Evolutionary conservation across 2,113 vertebrate genomes (phyloP).

Genomic region (Solea solea): DNA sequence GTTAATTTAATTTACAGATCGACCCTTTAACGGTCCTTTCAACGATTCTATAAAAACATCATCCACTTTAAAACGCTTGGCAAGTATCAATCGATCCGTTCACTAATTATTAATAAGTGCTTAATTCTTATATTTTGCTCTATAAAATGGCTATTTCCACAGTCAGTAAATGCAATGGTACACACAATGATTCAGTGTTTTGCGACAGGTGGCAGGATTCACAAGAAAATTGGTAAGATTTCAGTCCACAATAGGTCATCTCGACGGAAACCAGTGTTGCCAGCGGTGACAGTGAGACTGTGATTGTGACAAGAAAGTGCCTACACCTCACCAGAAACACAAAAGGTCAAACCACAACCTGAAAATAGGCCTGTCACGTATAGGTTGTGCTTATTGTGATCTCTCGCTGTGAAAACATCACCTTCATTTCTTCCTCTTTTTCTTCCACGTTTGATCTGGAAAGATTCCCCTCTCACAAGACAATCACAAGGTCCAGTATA

Average conservation of each 20-base stretch:
- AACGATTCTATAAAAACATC: constrained; percentile 38
- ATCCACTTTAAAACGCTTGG: constrained; percentile 39
- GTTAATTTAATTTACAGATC: constrained; percentile 27
- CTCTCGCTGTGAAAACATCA: constrained; percentile 13
- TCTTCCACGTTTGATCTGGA: background rate
- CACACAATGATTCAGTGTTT: constrained; percentile 54
- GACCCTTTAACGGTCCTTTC: constrained; percentile 7
- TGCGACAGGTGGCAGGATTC: constrained; percentile 45
- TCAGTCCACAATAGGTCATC: constrained; percentile 26
- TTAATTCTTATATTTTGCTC: constrained; percentile 59
- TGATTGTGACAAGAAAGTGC: constrained; percentile 33
- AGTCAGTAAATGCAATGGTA: constrained; percentile 67
- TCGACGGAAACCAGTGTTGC: constrained; percentile 37
- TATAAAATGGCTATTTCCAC: constrained; percentile 76
- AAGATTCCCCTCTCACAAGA: constrained; percentile 22
- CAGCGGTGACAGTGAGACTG: constrained; percentile 41
- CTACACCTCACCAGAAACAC: constrained; percentile 42
- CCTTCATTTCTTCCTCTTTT: background rate
- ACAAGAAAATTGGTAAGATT: constrained; percentile 45
- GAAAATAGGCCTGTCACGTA: constrained; percentile 34
- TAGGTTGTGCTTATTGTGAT: constrained; percentile 71
- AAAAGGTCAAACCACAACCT: constrained; percentile 50
- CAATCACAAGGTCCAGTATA: constrained; percentile 35
- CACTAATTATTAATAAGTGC: constrained; percentile 62
- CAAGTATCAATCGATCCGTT: constrained; percentile 28